Evolutionary conservation across 1,140 invertebrate genomes (phyloP).

Genomic region (Drosophila rufa): DNA sequence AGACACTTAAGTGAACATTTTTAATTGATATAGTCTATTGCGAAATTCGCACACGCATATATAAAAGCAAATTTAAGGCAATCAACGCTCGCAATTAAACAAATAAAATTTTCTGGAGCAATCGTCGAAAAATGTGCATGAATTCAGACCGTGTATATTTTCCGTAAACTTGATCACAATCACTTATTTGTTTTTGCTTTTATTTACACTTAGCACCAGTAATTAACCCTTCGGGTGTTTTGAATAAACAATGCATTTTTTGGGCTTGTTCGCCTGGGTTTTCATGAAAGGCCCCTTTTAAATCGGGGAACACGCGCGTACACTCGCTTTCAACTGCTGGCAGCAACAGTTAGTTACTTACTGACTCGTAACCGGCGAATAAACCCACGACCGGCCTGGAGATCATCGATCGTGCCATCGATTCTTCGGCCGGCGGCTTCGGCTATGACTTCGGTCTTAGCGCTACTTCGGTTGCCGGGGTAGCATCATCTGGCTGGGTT

Average conservation of each 20-base stretch:
- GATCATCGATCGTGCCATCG: conserved; percentile 34
- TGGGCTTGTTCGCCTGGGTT: conserved; percentile 1
- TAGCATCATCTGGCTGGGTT: conserved; percentile 31
- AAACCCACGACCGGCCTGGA: conserved; percentile 5
- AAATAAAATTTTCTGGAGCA: conserved; percentile 40
- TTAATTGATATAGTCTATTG: conserved; percentile 74
- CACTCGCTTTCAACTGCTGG: conserved; percentile 32
- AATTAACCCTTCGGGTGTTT: conserved; percentile 46
- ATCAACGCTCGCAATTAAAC: conserved; percentile 72
- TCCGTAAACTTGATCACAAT: conserved; percentile 1
- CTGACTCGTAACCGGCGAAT: conserved; percentile 52
- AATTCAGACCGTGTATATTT: conserved; percentile 44
- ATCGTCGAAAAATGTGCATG: conserved; percentile 61
- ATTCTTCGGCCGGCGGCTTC: conserved; percentile 30
- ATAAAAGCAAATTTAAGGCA: conserved; percentile 62
- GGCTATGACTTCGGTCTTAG: conserved; percentile 13
- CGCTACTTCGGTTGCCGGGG: conserved; percentile 9
- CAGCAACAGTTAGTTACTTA: conserved; percentile 80
- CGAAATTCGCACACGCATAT: conserved; percentile 53
- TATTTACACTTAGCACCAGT: conserved; percentile 15
- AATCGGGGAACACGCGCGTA: background rate
- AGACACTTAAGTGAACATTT: conserved; percentile 47
- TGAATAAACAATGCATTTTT: conserved; percentile 48
- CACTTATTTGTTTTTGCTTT: background rate
- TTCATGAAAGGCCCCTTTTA: conserved; percentile 1